A percentile compares a stretch with the other conserved stretches of the same genome.
These are phyloP conservation scores for Cavia aperea DNA, from an alignment of 2,113 vertebrate genomes.

Conservation along the genomic window DNA sequence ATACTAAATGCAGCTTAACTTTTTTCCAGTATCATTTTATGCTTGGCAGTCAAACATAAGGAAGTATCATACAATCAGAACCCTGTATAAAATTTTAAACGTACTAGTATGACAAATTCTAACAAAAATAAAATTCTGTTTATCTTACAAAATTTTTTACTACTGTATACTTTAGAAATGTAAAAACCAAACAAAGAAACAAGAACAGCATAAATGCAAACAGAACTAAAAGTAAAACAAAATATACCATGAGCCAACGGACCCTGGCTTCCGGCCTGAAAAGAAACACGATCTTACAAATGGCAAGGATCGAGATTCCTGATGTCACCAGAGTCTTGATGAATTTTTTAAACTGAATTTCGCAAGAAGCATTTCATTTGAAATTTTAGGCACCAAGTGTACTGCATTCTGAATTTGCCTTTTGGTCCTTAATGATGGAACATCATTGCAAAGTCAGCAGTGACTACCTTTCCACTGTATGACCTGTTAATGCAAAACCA, in stretches of 20 bases:
- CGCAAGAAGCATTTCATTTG: constrained; percentile 15
- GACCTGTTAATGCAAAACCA: background rate
- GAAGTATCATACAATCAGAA: constrained; percentile 35
- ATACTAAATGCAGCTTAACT: constrained; percentile 44
- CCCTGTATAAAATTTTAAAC: constrained; percentile 21
- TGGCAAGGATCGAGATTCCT: background rate
- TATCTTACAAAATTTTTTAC: constrained; percentile 41
- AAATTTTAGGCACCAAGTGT: background rate
- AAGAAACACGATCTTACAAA: background rate
- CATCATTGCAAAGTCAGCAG: background rate
- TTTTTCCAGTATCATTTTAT: constrained; percentile 50
- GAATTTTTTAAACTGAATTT: background rate
- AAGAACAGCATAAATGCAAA: constrained; percentile 25
- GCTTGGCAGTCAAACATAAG: constrained; percentile 34
- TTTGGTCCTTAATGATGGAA: constrained; percentile 15
- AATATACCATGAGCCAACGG: background rate
- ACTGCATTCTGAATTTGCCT: constrained; percentile 21
- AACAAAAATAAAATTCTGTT: constrained; percentile 44
- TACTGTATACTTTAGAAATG: constrained; percentile 39
- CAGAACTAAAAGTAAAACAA: constrained; percentile 30
- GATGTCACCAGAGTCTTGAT: background rate
- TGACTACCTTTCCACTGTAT: background rate
- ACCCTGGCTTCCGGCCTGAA: background rate
- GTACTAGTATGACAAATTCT: constrained; percentile 49
- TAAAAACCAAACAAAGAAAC: constrained; percentile 37